Conservation (phyloP, 2,113 vertebrate species). For the Morone chrysops region DNA sequence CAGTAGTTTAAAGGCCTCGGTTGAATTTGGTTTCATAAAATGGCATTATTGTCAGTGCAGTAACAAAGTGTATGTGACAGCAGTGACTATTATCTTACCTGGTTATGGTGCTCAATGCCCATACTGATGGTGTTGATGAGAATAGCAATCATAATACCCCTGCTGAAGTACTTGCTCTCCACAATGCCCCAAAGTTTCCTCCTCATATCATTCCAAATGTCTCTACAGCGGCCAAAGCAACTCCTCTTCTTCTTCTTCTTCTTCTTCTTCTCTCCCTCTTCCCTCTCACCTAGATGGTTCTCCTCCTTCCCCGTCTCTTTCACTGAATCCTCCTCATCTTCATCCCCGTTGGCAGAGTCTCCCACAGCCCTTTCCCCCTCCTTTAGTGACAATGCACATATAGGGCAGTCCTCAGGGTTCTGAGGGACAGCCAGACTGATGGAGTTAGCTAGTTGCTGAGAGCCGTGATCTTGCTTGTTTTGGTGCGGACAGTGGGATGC, state of each 20-base stretch:
- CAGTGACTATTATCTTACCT: slow-evolving; percentile 83
- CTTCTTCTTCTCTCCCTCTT: slow-evolving; percentile 40
- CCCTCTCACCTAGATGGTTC: slow-evolving; percentile 77
- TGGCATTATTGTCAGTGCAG: not conserved
- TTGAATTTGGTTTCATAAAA: not conserved
- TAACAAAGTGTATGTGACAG: not conserved
- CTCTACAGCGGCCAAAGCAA: slow-evolving; percentile 64
- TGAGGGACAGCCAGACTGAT: slow-evolving; percentile 87
- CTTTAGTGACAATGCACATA: slow-evolving; percentile 81
- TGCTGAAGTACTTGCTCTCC: slow-evolving; percentile 99
- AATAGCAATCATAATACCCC: slow-evolving; percentile 98
- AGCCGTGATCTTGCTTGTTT: slow-evolving; percentile 82
- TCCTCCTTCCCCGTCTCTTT: slow-evolving; percentile 80
- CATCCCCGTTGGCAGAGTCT: slow-evolving; percentile 39
- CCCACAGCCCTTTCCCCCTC: slow-evolving; percentile 61
- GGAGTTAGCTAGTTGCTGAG: slow-evolving; percentile 84
- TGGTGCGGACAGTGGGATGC: slow-evolving; percentile 87
- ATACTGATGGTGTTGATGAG: slow-evolving; percentile 99
- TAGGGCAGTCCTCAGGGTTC: slow-evolving; percentile 87
- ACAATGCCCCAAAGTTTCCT: slow-evolving; percentile 95
- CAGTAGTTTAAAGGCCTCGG: not conserved
- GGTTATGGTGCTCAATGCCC: slow-evolving; percentile 98
- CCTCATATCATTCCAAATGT: slow-evolving; percentile 83
- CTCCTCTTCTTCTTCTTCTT: slow-evolving; percentile 50
- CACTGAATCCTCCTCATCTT: slow-evolving; percentile 67